A percentile compares a stretch with the other conserved stretches of the same genome.
Evolutionary conservation across 64 coral and sea anemone species (phyloP).

Genomic region (Montipora cactus): DNA sequence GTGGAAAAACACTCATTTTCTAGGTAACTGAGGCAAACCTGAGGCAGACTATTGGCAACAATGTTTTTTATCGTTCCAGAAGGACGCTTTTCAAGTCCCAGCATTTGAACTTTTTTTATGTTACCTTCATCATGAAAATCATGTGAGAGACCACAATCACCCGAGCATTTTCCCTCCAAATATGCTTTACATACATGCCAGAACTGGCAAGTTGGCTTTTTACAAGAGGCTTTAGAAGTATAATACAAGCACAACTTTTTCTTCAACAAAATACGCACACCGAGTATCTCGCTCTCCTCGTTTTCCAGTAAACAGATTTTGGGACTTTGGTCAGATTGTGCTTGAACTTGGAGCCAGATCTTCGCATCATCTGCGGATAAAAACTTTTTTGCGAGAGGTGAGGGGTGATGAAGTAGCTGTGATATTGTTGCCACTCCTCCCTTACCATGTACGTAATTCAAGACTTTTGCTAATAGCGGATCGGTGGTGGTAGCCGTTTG

Average conservation of each 20-base stretch:
- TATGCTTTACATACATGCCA: slow-evolving; percentile 67
- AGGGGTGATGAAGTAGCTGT: slow-evolving; percentile 51
- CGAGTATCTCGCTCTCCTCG: neutral
- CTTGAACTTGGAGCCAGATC: slow-evolving; percentile 14
- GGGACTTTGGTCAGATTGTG: neutral
- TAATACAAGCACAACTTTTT: slow-evolving; percentile 56
- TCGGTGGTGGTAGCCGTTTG: neutral
- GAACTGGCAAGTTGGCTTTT: neutral
- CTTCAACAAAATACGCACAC: slow-evolving; percentile 19
- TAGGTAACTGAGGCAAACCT: slow-evolving; percentile 46
- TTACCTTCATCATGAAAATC: slow-evolving; percentile 63
- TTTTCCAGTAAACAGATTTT: slow-evolving; percentile 26
- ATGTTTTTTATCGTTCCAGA: slow-evolving; percentile 8
- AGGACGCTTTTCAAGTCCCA: neutral
- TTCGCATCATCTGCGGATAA: neutral
- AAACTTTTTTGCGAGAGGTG: slow-evolving; percentile 23
- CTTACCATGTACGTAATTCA: slow-evolving; percentile 45
- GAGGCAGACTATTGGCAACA: slow-evolving; percentile 40
- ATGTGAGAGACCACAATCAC: slow-evolving; percentile 48
- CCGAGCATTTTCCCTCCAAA: slow-evolving; percentile 30
- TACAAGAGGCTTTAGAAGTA: slow-evolving; percentile 37
- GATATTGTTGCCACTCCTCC: slow-evolving; percentile 34
- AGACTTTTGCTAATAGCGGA: slow-evolving; percentile 20
- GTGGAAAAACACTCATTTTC: neutral
- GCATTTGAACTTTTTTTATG: slow-evolving; percentile 23